These are phyloP conservation scores for Sciurus vulgaris DNA, from an alignment of 2,797 vertebrate species.

Conservation along the genomic window DNA sequence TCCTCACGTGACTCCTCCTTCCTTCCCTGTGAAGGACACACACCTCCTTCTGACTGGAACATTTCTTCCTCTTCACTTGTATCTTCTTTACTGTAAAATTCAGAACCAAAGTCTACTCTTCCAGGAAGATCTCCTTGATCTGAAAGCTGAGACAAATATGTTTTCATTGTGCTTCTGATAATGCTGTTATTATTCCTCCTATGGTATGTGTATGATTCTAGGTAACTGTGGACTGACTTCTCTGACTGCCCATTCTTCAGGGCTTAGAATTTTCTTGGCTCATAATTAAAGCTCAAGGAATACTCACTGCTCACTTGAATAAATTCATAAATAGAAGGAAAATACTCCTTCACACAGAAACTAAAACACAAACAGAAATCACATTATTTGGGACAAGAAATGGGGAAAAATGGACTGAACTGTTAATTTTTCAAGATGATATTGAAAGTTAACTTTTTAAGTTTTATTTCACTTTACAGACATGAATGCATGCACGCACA, in stretches of 20 bases:
- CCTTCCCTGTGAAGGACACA: not conserved
- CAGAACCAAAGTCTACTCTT: not conserved
- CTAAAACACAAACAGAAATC: conserved; percentile 1
- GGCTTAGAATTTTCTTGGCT: not conserved
- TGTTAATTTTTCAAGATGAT: not conserved
- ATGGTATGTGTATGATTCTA: not conserved
- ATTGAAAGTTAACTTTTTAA: not conserved
- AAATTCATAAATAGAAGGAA: not conserved
- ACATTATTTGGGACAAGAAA: not conserved
- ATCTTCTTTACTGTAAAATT: not conserved
- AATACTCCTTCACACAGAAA: not conserved
- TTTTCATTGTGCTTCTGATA: not conserved
- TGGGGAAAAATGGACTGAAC: not conserved
- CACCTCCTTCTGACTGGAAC: not conserved
- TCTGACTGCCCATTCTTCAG: not conserved
- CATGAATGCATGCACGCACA: not conserved
- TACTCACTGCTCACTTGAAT: not conserved
- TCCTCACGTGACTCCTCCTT: not conserved
- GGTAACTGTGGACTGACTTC: not conserved
- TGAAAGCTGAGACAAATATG: not conserved
- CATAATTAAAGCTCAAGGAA: not conserved
- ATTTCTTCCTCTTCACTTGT: not conserved
- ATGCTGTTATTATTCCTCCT: not conserved
- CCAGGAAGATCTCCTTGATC: not conserved
- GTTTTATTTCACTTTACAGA: not conserved